phyloP scores from a whole-genome alignment of 92 coral and sea anemone genomes.

The Siderastrea siderea region DNA sequence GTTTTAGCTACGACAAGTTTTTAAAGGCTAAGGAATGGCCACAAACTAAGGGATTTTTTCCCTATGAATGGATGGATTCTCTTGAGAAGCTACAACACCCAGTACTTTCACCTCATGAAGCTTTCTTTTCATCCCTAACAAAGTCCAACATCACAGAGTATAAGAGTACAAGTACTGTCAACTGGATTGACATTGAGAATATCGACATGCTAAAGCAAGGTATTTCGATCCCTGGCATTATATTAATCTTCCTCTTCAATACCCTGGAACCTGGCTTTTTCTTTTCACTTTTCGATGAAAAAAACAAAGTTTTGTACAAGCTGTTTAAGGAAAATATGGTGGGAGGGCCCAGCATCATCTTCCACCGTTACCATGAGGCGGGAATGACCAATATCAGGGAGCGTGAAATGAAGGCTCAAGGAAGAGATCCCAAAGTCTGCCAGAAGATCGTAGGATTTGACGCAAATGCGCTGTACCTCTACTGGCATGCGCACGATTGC shows the following conservation, averaged over 20 bases:
- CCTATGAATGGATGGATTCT: constrained; percentile 48
- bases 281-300: constrained; percentile 15
- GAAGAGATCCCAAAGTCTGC: constrained; percentile 25
- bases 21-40: constrained; percentile 37
- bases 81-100: constrained; percentile 47
- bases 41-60: constrained; percentile 17
- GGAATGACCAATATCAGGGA: constrained; percentile 26
- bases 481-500: neutral
- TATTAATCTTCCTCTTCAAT: constrained; percentile 25
- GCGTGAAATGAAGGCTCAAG: neutral
- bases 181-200: constrained; percentile 16
- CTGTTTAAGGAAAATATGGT: constrained; percentile 47
- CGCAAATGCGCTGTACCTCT: constrained; percentile 15
- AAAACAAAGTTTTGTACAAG: constrained; percentile 53
- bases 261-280: no score
- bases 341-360: constrained; percentile 60
- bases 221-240: constrained; percentile 60
- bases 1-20: constrained; percentile 41
- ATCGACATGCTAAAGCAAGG: constrained; percentile 57
- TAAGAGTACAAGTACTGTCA: constrained; percentile 58
- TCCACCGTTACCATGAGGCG: constrained; percentile 59
- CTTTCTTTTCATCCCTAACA: constrained; percentile 41
- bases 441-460: constrained; percentile 47
- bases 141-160: constrained; percentile 25
- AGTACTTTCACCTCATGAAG: constrained; percentile 42